These are phyloP conservation scores for Rhizomys pruinosus DNA, from an alignment of 2,113 vertebrate genomes.

Conservation along the genomic window DNA sequence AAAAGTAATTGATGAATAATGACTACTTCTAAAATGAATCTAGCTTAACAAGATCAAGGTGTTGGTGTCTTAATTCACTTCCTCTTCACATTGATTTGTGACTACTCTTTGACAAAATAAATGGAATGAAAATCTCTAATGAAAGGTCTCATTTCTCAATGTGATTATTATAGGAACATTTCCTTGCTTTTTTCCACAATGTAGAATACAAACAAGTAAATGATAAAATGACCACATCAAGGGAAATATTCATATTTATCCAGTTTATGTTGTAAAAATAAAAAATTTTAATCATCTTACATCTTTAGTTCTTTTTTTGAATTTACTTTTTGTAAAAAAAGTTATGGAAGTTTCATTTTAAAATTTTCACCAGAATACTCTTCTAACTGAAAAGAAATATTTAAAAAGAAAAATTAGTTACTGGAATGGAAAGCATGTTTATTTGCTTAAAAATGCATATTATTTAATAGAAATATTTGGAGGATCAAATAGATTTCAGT, in stretches of 20 bases:
- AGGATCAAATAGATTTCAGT: background rate
- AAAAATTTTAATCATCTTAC: background rate
- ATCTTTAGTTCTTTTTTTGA: background rate
- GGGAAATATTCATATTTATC: background rate
- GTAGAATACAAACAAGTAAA: background rate
- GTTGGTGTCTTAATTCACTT: background rate
- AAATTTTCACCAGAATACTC: background rate
- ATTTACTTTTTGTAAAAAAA: background rate
- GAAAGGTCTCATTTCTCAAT: background rate
- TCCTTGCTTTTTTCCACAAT: background rate
- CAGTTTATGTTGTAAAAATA: background rate
- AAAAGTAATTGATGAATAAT: background rate
- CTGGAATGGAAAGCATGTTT: background rate
- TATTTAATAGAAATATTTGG: background rate
- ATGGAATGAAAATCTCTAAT: background rate
- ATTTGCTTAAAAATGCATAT: background rate
- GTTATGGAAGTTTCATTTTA: background rate
- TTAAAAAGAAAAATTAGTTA: background rate
- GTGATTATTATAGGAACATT: background rate
- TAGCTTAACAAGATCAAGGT: background rate
- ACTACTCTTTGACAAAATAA: conserved; percentile 13
- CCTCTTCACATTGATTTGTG: background rate
- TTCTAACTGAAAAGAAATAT: background rate
- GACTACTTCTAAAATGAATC: background rate
- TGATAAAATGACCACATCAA: background rate